Conservation (phyloP, 2,113 vertebrate species). For the Tragelaphus imberbis region DNA sequence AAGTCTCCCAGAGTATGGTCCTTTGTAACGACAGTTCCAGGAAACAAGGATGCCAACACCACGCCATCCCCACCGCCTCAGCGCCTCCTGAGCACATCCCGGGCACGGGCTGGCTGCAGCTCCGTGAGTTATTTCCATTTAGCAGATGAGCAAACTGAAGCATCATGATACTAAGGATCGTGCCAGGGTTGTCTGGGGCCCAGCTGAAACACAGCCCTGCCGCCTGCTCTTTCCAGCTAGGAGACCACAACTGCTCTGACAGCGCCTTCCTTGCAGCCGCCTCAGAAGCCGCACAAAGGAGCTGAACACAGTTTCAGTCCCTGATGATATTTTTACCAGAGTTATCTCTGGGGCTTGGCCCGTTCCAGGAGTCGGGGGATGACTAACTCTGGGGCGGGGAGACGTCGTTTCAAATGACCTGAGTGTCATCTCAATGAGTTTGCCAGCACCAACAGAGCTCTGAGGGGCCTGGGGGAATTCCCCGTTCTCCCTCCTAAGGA, state of each 20-base stretch:
- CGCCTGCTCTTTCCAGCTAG: not conserved
- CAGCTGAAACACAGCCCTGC: not conserved
- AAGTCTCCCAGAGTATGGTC: not conserved
- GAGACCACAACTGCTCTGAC: not conserved
- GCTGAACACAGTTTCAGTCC: not conserved
- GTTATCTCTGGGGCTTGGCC: slow-evolving; percentile 35
- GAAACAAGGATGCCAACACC: accelerated
- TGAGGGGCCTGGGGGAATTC: not conserved
- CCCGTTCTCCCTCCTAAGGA: not conserved
- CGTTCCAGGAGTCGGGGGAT: not conserved
- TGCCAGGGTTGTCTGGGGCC: not conserved
- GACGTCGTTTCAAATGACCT: slow-evolving; percentile 10
- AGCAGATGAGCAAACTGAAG: not conserved
- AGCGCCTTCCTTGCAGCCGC: not conserved
- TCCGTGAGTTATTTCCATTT: not conserved
- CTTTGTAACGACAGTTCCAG: not conserved
- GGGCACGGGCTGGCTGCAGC: not conserved
- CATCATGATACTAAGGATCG: not conserved
- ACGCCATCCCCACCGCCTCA: accelerated
- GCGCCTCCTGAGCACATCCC: not conserved
- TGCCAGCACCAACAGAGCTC: not conserved
- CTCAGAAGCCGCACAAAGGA: not conserved
- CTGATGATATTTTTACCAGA: slow-evolving; percentile 57
- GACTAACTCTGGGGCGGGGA: not conserved
- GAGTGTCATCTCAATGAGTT: not conserved